Evolutionary conservation across 1,140 invertebrate genomes (phyloP), one percentile per base, ranked within the genome.

Genomic region (Ips nitidus): DNA sequence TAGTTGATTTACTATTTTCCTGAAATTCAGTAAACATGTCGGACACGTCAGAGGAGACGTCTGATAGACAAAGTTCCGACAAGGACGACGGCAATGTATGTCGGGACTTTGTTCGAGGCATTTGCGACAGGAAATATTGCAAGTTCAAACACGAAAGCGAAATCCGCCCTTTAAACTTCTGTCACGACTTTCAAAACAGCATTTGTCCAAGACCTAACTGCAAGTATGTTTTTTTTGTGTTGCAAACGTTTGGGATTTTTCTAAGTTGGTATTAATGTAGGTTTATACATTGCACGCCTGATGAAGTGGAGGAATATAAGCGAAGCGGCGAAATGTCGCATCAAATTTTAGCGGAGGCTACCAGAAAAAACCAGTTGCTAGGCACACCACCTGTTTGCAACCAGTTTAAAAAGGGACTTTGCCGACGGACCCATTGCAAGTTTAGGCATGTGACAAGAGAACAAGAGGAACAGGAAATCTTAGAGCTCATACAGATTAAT

Each of bases 161-260:
- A 73, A 82, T 58, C 76, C 82, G 42, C 74, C 81, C 55, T 1
- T 75, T 81, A n/a, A 82, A 86, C n/a, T 94, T 94, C 78, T 94
- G 92, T 77, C 91, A 94, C 77, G 92, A 94, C 78, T 94, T 86
- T 81, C 92, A 94, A 79, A 94, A 94, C 79, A 88, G 86, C 7
- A 84, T 85, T 62, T 91, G 89, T 75, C 82, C 84, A 22, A 83
- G 89, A 74, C 80, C 84, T 0, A 86, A 86, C 53, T 86, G 85
- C 75, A 82, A 80, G 80, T 81, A 71, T 39, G 3, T 52, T 63
- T 52, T 41, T 56, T 56, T 56, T 37, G 22, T 36, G 37, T 36
- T 55, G 4, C 4, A 55, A 38, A 55, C 5, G 6, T 55, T 55
- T 55, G 43, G 43, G 8, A 22, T 22, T 22, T 22, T 22, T 22